These are phyloP conservation scores for Elgaria multicarinata DNA, from an alignment of 2,113 vertebrate species.

Conservation along the genomic window DNA sequence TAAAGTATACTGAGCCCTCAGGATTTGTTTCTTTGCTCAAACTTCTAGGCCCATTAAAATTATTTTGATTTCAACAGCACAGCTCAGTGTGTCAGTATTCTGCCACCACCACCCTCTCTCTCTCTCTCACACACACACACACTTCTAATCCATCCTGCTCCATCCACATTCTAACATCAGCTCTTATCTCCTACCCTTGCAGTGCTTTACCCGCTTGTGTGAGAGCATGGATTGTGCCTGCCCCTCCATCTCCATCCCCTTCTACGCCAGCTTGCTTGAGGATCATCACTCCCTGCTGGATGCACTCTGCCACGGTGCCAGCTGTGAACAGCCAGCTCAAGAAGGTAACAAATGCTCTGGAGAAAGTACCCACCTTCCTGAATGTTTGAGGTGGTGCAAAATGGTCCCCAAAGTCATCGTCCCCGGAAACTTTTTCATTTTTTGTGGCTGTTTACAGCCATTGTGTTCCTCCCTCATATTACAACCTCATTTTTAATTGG, in stretches of 20 bases:
- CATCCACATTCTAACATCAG: neutral
- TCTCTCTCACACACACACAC: no score
- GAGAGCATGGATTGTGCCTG: slow-evolving; percentile 67
- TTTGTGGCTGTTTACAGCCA: neutral
- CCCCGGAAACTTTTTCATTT: neutral
- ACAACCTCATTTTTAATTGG: neutral
- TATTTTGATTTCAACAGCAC: neutral
- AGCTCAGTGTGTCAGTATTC: neutral
- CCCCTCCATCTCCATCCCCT: slow-evolving; percentile 58
- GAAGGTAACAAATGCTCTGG: slow-evolving; percentile 64
- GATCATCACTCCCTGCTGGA: slow-evolving; percentile 66
- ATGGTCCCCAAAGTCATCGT: neutral
- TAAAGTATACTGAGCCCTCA: neutral
- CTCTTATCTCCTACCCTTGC: slow-evolving; percentile 12
- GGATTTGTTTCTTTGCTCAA: neutral
- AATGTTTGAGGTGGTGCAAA: neutral
- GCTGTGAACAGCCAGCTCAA: slow-evolving; percentile 52
- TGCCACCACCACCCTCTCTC: accelerated
- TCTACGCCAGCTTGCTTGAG: slow-evolving; percentile 73
- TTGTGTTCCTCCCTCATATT: neutral
- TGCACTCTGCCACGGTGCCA: slow-evolving; percentile 67
- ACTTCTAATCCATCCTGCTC: neutral
- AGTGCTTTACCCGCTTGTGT: slow-evolving; percentile 79
- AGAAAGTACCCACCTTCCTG: neutral
- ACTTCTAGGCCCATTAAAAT: neutral